Base-by-base conservation (phyloP, 2,113 vertebrate genomes). In the Hippocampus mohnikei region DNA sequence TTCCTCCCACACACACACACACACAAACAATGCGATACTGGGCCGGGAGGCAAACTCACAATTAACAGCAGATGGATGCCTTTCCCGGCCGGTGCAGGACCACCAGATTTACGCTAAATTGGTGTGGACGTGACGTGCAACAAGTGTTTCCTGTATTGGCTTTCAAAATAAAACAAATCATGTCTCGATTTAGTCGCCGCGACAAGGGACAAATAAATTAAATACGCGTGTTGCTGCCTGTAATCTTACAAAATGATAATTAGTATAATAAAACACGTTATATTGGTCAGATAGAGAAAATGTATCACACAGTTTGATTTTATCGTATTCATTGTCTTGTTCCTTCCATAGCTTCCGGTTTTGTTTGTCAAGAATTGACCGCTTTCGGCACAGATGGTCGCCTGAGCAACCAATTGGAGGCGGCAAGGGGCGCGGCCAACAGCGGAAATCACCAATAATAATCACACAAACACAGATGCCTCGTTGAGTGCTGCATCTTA, bases 41-140 rank as follows among this genome's bases (percentile, higher is more conserved):
- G 72, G 77, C 82, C 75, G 70, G 67, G 73, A 87, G 84, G 77
- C n/a, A 58, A 70, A 56, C 73, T 53, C 62, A 23, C 72, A 67
- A 71, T 58, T 73, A 73, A 73, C 33, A 20, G 27, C 84, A 86
- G 85, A 90, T 88, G 89, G 90, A 91, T 85, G 88, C 83, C 13
- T 87, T 88, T 84, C 81, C 80, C 74, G 64, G 81, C 81, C 72
- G 90, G 83, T 86, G 65, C 48, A 77, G 80, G 87, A 86, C 85
- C 82, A 84, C 84, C 85, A 81, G 81, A 75, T 66, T n/a, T 64
- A 10, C 40, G 40, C 4, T 23, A 64, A n/a, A 12, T 5, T 12
- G 8, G 40, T 41, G n/a, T 44, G 1, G 1, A 9, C 12, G 12
- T 56, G 66, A 8, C n/a, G 12, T 59, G 66, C 90, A 81, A 1